Base-by-base conservation (phyloP, 2,888 invertebrate species). In the Agonopterix alstromeriana region DNA sequence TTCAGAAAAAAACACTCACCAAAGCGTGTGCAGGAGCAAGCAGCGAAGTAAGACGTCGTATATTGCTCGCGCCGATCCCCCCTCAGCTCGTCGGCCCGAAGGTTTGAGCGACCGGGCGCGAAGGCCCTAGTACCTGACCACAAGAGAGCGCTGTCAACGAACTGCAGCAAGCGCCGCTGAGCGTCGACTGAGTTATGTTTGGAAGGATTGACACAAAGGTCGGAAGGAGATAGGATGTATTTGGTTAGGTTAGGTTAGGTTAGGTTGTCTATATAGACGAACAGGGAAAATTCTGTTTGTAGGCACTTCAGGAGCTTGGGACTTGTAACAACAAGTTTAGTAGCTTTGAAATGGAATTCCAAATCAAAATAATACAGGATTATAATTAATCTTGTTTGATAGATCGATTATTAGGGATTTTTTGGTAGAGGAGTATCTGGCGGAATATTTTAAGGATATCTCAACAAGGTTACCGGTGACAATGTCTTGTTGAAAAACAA, bases 401-500 rank as follows among this genome's bases (percentile, higher is more conserved):
- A 36, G 36, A n/a, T 10, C 3, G 36, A 10, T 36, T 14, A 8
- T 40, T 12, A 8, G 11, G 35, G n/a, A 42, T 10, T 9, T 9
- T 38, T 38, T 38, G 38, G 38, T 38, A n/a, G 9, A 38, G 38
- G 38, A 3, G n/a, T 10, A 38, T 9, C 4, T 38, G n/a, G 38
- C 10, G 38, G 38, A 38, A 27, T 27, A 27, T 27, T 38, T n/a
- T n/a, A 38, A 38, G 38, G 38, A 38, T n/a, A 38, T n/a, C 38
- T 38, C 38, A n/a, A 38, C 9, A 61, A 72, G 80, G 86, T 67
- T 85, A 87, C 87, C 53, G 62, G 73, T 63, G 61, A 3, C 87
- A 87, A 87, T 86, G 89, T 82, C 70, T 89, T 86, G 85, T 88
- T 84, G 87, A 86, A 87, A 89, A 70, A 86, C 89, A 60, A 87